A percentile compares a stretch with the other conserved stretches of the same genome.
Conservation (phyloP, 2,888 invertebrate species). For the Machimus atricapillus region DNA sequence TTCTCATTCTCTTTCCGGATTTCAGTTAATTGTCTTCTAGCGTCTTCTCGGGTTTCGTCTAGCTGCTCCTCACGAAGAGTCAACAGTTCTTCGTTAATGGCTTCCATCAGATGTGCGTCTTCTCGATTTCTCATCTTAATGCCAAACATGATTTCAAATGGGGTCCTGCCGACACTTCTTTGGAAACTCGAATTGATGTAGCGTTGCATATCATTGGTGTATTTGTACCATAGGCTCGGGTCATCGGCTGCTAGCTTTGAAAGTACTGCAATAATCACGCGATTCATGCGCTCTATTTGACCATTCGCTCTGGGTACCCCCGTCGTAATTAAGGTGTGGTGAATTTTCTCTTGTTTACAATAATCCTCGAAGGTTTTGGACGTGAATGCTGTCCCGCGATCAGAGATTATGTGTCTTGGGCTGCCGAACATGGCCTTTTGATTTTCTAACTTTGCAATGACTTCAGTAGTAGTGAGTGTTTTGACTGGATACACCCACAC, state of each 20-base stretch:
- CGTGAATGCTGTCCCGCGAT: too few relatives aligned
- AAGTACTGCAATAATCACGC: background rate
- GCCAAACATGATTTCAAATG: too few relatives aligned
- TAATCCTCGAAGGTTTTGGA: too few relatives aligned
- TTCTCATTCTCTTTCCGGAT: background rate
- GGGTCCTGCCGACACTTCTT: background rate
- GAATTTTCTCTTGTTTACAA: too few relatives aligned
- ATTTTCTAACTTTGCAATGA: too few relatives aligned
- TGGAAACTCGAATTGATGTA: background rate
- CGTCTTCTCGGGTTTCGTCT: background rate
- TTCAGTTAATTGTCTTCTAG: background rate
- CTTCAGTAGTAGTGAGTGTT: background rate
- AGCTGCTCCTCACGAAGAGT: background rate
- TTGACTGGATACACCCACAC: slow-evolving; percentile 45
- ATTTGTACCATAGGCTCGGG: background rate
- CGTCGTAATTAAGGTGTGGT: too few relatives aligned
- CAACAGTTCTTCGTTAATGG: background rate
- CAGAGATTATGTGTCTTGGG: too few relatives aligned
- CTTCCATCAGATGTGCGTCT: background rate
- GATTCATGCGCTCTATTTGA: background rate
- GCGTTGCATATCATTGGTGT: background rate
- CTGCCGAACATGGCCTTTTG: too few relatives aligned
- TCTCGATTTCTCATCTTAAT: too few relatives aligned
- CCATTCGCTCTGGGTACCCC: too few relatives aligned
- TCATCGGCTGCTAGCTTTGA: background rate